A percentile compares a stretch with the other conserved stretches of the same genome.
Evolutionary conservation across 2,888 invertebrate species (phyloP).

Genomic region (Eupithecia subfuscata): DNA sequence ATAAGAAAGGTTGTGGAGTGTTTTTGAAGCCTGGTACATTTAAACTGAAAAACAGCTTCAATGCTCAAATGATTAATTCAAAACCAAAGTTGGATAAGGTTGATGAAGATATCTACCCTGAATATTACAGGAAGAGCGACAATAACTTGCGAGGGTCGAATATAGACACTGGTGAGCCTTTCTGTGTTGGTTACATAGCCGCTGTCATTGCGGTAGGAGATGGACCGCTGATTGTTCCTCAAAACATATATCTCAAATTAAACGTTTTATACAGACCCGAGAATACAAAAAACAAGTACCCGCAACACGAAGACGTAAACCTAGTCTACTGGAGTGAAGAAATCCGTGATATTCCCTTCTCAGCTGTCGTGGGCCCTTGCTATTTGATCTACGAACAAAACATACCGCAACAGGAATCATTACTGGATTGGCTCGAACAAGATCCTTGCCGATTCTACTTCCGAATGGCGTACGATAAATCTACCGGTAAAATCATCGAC

Average conservation of each 20-base stretch:
- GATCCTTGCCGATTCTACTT: slow-evolving; percentile 91
- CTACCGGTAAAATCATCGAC: slow-evolving; percentile 82
- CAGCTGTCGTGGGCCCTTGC: slow-evolving; percentile 87
- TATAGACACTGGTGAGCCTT: slow-evolving; percentile 89
- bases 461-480: slow-evolving; percentile 85
- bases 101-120: slow-evolving; percentile 91
- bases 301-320: slow-evolving; percentile 88
- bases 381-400: slow-evolving; percentile 87
- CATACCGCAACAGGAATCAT: slow-evolving; percentile 73
- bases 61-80: slow-evolving; percentile 41
- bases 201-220: slow-evolving; percentile 84
- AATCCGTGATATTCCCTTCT: slow-evolving; percentile 85
- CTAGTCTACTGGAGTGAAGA: slow-evolving; percentile 91
- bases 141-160: slow-evolving; percentile 89
- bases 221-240: slow-evolving; percentile 78
- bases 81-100: slow-evolving; percentile 77
- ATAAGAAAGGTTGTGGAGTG: slow-evolving; percentile 87
- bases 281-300: slow-evolving; percentile 86
- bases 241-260: slow-evolving; percentile 86
- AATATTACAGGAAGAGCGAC: slow-evolving; percentile 90
- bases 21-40: slow-evolving; percentile 87
- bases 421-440: slow-evolving; percentile 84
- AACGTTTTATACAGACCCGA: slow-evolving; percentile 90
- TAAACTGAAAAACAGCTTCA: slow-evolving; percentile 77
- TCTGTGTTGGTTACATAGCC: slow-evolving; percentile 88